phyloP scores from a whole-genome alignment of 1,140 invertebrate genomes.

The Solenopsis fugax region DNA sequence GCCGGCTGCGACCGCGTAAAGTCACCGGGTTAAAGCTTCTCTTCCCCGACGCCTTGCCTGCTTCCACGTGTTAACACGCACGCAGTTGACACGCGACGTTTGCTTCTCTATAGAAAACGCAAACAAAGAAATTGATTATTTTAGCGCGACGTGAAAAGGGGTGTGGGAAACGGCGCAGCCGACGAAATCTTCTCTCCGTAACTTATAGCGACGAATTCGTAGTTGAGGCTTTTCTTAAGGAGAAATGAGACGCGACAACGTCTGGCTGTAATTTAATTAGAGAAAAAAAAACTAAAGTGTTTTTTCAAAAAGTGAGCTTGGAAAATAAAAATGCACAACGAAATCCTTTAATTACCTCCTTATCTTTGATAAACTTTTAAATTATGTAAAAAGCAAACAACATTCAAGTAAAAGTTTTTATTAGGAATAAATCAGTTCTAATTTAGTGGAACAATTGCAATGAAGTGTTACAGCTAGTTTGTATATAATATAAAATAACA shows the following conservation, averaged over 20 bases:
- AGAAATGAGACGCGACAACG: not conserved
- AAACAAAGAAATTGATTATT: conserved; percentile 62
- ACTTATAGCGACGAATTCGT: conserved; percentile 41
- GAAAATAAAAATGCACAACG: not conserved
- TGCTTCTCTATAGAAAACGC: conserved; percentile 50
- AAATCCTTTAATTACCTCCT: conserved; percentile 1
- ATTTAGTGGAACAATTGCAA: not conserved
- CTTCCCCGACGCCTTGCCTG: not conserved
- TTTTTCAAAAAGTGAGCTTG: not conserved
- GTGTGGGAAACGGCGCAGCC: conserved; percentile 16
- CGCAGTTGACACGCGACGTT: conserved; percentile 28
- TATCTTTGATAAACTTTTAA: conserved; percentile 9
- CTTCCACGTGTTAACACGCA: not conserved
- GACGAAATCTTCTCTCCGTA: not conserved
- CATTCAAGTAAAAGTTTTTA: not conserved
- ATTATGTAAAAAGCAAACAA: not conserved
- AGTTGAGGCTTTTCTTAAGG: conserved; percentile 1
- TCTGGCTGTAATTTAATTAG: conserved; percentile 31
- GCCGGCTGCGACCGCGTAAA: conserved; percentile 5
- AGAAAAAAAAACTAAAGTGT: not conserved
- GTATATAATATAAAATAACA: not conserved
- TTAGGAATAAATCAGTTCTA: not conserved
- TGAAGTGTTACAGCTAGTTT: not conserved
- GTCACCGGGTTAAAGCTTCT: not conserved
- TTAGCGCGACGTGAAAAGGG: conserved; percentile 9